phyloP scores from a whole-genome alignment of 2,888 invertebrate species.

The Tubulanus polymorphus region DNA sequence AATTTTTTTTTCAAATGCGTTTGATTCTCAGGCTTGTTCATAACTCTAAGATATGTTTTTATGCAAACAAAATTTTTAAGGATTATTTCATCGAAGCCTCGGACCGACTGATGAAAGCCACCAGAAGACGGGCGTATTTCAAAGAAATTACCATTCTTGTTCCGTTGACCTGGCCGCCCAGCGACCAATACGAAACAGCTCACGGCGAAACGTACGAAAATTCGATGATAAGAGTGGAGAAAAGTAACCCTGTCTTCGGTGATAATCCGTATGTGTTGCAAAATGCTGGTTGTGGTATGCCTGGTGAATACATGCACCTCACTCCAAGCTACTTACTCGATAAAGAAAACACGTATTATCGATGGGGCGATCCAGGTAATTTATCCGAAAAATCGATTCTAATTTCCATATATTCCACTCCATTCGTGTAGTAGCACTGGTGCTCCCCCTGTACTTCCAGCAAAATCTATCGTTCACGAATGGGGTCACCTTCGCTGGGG shows the following conservation, averaged over 20 bases:
- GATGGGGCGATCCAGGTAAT: not conserved
- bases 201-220: constrained; percentile 29
- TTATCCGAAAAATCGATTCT: no score
- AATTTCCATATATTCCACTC: no score
- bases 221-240: constrained; percentile 58
- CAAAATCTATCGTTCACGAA: constrained; percentile 58
- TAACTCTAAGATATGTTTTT: no score
- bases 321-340: constrained; percentile 29
- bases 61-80: constrained; percentile 45
- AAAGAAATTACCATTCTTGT: constrained; percentile 61
- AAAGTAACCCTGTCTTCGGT: constrained; percentile 40
- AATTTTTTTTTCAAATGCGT: no score
- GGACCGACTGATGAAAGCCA: constrained; percentile 59
- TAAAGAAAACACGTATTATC: constrained; percentile 6
- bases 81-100: constrained; percentile 60
- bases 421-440: no score
- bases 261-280: constrained; percentile 29
- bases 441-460: constrained; percentile 19
- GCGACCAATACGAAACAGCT: constrained; percentile 22
- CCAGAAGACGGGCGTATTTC: constrained; percentile 55
- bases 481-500: constrained; percentile 68
- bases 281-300: constrained; percentile 25
- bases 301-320: constrained; percentile 29
- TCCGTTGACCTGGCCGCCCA: constrained; percentile 61
- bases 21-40: no score